phyloP scores from a whole-genome alignment of 1,140 invertebrate genomes.

The Hypothenemus hampei region DNA sequence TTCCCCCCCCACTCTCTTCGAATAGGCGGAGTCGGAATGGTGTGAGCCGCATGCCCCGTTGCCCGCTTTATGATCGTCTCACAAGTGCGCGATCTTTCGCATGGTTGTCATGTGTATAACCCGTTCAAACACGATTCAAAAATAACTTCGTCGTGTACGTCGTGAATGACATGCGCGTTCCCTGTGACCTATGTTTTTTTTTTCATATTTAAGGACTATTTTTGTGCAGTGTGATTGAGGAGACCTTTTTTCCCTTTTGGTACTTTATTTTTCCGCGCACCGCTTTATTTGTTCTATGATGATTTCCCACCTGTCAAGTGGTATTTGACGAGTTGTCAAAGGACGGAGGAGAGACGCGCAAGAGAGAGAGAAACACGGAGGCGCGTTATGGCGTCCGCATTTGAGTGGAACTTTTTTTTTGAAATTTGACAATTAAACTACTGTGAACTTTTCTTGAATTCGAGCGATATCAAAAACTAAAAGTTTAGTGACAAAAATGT shows the following conservation, averaged over 20 bases:
- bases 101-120: slow-evolving; percentile 23
- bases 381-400: too few species aligned
- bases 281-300: slow-evolving; percentile 6
- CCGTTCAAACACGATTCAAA: background rate
- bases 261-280: too few species aligned
- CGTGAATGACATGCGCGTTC: slow-evolving; percentile 16
- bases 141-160: too few species aligned
- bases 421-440: too few species aligned
- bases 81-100: slow-evolving; percentile 24
- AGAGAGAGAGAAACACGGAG: too few species aligned
- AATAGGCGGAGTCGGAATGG: background rate
- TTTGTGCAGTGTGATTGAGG: slow-evolving; percentile 13
- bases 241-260: slow-evolving; percentile 16
- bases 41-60: slow-evolving; percentile 11
- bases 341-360: too few species aligned
- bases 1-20: background rate
- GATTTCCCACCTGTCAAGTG: slow-evolving; percentile 14
- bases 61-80: slow-evolving; percentile 8
- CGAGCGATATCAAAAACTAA: too few species aligned
- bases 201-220: slow-evolving; percentile 6
- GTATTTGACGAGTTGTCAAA: too few species aligned
- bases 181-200: too few species aligned
- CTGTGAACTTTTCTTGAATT: too few species aligned
- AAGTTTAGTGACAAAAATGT: too few species aligned
- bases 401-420: too few species aligned